Conservation (phyloP, 2,888 invertebrate genomes). For the Auanema sp. region DNA sequence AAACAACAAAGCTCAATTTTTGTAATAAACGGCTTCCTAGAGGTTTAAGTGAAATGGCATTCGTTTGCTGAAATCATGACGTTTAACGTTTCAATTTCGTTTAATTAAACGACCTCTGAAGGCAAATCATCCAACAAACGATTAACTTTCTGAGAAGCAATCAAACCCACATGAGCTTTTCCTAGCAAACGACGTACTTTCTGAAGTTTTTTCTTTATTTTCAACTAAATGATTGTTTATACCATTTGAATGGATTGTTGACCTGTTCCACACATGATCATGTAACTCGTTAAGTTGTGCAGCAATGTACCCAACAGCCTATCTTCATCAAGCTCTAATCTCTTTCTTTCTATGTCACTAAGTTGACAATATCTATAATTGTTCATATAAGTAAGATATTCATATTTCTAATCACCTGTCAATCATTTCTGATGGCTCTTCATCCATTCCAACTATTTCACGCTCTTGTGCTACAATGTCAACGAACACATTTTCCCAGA, state of each 20-base stretch:
- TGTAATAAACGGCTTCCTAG: constrained; percentile 90
- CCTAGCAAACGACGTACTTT: constrained; percentile 90
- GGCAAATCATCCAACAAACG: constrained; percentile 90
- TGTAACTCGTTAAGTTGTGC: constrained; percentile 91
- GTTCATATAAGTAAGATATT: neutral
- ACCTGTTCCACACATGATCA: constrained; percentile 72
- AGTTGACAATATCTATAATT: constrained; percentile 55
- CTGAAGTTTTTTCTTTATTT: constrained; percentile 62
- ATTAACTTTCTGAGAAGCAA: constrained; percentile 96
- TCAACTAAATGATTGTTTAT: neutral
- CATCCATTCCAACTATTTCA: constrained; percentile 99
- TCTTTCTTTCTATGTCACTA: constrained; percentile 71
- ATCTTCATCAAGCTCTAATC: constrained; percentile 96
- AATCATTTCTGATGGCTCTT: constrained; percentile 67
- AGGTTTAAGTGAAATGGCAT: constrained; percentile 94
- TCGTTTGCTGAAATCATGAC: constrained; percentile 78
- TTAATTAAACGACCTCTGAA: constrained; percentile 64
- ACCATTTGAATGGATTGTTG: constrained; percentile 56
- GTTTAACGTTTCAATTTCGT: neutral
- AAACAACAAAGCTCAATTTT: constrained; percentile 95
- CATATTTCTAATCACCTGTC: constrained; percentile 38
- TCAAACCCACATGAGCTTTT: constrained; percentile 95
- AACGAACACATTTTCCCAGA: constrained; percentile 98
- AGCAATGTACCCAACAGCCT: constrained; percentile 88
- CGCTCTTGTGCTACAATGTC: constrained; percentile 96